Evolutionary conservation across 2,113 vertebrate genomes (phyloP).

Genomic region (Equus przewalskii): DNA sequence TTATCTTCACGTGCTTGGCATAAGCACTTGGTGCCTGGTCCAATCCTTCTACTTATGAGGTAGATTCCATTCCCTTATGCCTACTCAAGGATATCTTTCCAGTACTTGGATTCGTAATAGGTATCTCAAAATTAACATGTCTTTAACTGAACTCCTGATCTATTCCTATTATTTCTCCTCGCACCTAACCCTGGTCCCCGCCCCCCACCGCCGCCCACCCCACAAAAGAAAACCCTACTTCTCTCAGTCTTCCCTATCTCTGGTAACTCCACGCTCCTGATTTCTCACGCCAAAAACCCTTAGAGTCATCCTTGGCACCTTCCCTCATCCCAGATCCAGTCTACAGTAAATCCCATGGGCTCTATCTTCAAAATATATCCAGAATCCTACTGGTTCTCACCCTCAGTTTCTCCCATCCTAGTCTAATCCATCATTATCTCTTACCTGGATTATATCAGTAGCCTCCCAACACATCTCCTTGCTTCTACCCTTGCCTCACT

Average conservation of each 20-base stretch:
- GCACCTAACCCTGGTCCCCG: too few relatives aligned
- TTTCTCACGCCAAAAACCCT: neutral
- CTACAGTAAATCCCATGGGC: neutral
- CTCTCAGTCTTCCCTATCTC: neutral
- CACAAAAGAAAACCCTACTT: neutral
- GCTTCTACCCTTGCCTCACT: neutral
- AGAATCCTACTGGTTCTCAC: neutral
- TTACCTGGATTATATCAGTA: neutral
- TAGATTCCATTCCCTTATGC: neutral
- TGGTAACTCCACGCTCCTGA: too few relatives aligned
- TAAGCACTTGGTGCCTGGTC: neutral
- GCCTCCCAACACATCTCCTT: neutral
- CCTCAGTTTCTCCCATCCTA: neutral
- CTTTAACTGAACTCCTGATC: neutral
- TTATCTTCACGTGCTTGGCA: neutral
- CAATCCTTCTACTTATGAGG: neutral
- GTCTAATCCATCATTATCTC: neutral
- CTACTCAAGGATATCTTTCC: neutral
- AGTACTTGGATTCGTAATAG: neutral
- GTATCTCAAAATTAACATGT: neutral
- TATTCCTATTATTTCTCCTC: neutral
- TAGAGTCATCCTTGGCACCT: neutral
- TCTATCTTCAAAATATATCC: neutral
- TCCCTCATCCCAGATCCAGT: neutral
- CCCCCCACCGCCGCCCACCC: neutral